Base-by-base conservation (phyloP, 2,888 invertebrate species). In the Diabrotica balteata region DNA sequence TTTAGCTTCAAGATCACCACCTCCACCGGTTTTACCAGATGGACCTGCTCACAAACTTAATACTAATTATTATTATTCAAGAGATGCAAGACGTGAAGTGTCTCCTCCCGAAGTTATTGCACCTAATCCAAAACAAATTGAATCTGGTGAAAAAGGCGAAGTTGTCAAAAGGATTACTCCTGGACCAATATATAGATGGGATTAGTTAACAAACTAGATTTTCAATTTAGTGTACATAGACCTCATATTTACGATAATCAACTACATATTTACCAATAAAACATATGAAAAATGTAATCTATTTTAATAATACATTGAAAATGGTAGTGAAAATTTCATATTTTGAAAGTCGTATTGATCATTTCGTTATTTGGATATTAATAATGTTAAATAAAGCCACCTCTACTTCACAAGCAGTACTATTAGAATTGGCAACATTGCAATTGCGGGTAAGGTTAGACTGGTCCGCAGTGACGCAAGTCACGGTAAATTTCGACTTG, bases 21-120 rank as follows among this genome's bases (percentile, higher is more conserved):
- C 95, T 42, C 91, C 86, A 11, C 97, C 96, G 55, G 83, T 87
- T 64, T 82, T 96, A 60, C 97, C 95, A 22, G 93, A 90, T 70
- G 97, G 96, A 8, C 91, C 93, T 2, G 86, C 91, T 45, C 93
- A 94, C 83, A 89, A 90, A 78, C 86, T 94, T 69, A 89, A 91
- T 10, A 89, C 88, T 57, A 96, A 97, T 83, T 95, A 96, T 82
- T 97, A 98, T 80, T 92, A 86, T 79, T 84, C 86, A 0, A 88
- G 97, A 66, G 97, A 98, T 86, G 94, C 87, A 0, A 89, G 97
- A 59, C 88, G 95, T 65, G 91, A 93, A 80, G 92, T 93, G 5
- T 75, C 82, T 9, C 94, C 93, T 3, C 93, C 95, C 0, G 63
- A 85, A 51, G 83, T 89, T 57, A 77, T 92, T 44, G 86, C 84